phyloP scores from a whole-genome alignment of 2,113 vertebrate species.

The Amazona vittata region DNA sequence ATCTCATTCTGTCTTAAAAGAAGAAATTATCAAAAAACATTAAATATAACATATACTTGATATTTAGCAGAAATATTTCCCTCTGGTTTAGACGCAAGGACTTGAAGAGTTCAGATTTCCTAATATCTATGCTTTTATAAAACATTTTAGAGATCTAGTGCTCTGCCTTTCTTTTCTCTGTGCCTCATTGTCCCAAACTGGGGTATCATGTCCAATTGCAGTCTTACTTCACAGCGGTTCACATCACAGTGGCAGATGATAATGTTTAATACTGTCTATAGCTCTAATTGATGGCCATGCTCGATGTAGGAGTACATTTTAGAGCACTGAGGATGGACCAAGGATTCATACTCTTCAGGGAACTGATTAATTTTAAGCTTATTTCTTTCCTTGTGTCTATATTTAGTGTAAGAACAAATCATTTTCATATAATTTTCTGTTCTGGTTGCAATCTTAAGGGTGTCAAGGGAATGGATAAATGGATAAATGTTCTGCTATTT shows the following conservation, averaged over 20 bases:
- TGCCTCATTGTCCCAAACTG: background rate
- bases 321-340: conserved; percentile 37
- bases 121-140: background rate
- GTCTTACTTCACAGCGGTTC: background rate
- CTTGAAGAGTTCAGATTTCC: background rate
- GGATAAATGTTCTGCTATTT: conserved; percentile 72
- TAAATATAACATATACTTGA: background rate
- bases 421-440: conserved; percentile 69
- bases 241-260: background rate
- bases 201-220: background rate
- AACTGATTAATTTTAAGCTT: conserved; percentile 63
- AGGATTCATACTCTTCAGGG: conserved; percentile 40
- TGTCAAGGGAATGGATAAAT: conserved; percentile 69
- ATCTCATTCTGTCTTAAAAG: background rate
- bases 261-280: background rate
- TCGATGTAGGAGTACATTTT: conserved; percentile 17
- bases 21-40: background rate
- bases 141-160: background rate
- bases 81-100: background rate
- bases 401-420: conserved; percentile 70
- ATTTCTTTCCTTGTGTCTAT: conserved; percentile 62
- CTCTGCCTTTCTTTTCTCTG: background rate
- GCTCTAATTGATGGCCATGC: conserved; percentile 29
- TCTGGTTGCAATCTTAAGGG: conserved; percentile 64
- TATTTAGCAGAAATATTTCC: background rate